These are phyloP conservation scores for Drosophila funebris DNA, from an alignment of 1,140 invertebrate genomes.

Conservation along the genomic window DNA sequence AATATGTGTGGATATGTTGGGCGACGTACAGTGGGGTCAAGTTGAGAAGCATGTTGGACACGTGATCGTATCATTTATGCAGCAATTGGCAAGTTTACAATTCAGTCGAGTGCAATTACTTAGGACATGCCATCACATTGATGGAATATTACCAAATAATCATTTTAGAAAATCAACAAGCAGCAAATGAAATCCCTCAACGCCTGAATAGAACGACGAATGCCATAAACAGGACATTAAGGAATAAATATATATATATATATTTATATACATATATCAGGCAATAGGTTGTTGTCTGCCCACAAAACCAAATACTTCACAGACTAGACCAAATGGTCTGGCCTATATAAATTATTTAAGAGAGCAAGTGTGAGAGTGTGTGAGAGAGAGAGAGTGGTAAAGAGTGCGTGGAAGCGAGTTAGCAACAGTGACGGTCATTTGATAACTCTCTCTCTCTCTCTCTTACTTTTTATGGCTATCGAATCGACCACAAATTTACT, in stretches of 20 bases:
- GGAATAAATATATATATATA: conserved; percentile 56
- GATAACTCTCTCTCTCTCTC: conserved; percentile 22
- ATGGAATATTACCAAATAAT: conserved; percentile 72
- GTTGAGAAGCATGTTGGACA: neutral
- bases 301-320: neutral
- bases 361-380: neutral
- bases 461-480: conserved; percentile 70
- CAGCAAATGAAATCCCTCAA: conserved; percentile 43
- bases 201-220: conserved; percentile 25
- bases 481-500: conserved; percentile 82
- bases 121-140: conserved; percentile 46
- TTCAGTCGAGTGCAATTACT: conserved; percentile 64
- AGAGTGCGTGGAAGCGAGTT: conserved; percentile 14
- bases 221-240: conserved; percentile 78
- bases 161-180: conserved; percentile 65
- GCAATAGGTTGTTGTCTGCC: conserved; percentile 38
- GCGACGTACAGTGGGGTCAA: neutral
- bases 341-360: conserved; percentile 47
- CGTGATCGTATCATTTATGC: conserved; percentile 27
- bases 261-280: conserved; percentile 59
- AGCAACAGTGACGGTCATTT: conserved; percentile 22
- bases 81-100: conserved; percentile 58
- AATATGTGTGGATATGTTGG: neutral
- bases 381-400: conserved; percentile 13
- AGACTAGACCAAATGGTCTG: conserved; percentile 5